These are phyloP conservation scores for Drosophila rhopaloa DNA, from an alignment of 1,140 invertebrate genomes.

Conservation along the genomic window DNA sequence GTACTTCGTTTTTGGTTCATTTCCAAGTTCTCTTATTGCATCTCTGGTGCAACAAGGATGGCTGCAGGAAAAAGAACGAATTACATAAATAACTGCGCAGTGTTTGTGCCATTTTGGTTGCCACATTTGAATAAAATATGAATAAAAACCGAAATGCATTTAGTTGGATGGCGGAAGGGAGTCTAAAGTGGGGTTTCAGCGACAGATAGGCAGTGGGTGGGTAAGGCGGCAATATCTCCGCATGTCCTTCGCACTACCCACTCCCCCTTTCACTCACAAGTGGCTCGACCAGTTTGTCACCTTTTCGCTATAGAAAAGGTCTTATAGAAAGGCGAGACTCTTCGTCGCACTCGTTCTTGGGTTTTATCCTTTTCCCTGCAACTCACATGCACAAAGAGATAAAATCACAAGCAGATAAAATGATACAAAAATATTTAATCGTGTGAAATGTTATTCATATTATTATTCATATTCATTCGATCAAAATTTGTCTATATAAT, in stretches of 20 bases:
- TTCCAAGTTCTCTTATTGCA: conserved; percentile 40
- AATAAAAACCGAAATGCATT: conserved; percentile 81
- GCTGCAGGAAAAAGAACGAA: conserved; percentile 35
- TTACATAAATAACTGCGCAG: conserved; percentile 76
- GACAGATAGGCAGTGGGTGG: conserved; percentile 19
- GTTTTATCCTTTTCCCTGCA: conserved; percentile 1
- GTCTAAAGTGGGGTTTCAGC: conserved; percentile 27
- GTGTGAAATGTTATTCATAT: no score
- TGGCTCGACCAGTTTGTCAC: conserved; percentile 70
- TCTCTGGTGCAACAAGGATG: conserved; percentile 25
- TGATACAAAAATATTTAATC: no score
- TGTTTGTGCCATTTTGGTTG: conserved; percentile 81
- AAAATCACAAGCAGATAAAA: background rate
- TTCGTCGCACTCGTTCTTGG: conserved; percentile 9
- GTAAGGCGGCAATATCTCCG: conserved; percentile 14
- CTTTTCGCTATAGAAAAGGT: conserved; percentile 70
- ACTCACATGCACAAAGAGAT: conserved; percentile 2
- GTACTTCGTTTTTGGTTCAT: conserved; percentile 45
- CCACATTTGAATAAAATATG: conserved; percentile 82
- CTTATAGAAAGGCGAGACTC: conserved; percentile 27
- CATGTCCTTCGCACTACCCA: conserved; percentile 1
- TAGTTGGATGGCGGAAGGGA: conserved; percentile 49
- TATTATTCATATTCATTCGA: no score
- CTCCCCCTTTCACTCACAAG: conserved; percentile 9
- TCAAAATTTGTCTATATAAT: no score